These are phyloP conservation scores for Ennomos fuscantarius DNA, from an alignment of 2,888 invertebrate species.

Conservation along the genomic window DNA sequence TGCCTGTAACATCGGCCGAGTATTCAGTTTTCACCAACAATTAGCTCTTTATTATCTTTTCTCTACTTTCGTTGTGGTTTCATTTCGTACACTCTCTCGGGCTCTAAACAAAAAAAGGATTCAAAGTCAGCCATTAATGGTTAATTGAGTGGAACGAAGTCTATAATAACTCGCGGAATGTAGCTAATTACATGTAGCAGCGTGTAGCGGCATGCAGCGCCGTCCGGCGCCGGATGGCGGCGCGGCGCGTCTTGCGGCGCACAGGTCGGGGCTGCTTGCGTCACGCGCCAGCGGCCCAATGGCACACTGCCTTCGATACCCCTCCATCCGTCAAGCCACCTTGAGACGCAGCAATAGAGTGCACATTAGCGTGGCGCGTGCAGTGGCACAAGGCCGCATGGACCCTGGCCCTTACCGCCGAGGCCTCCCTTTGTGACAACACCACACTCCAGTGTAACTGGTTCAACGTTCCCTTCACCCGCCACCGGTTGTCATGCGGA, in stretches of 20 bases:
- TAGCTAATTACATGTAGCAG: too few relatives aligned
- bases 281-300: constrained; percentile 27
- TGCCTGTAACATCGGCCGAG: too few relatives aligned
- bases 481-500: constrained; percentile 1
- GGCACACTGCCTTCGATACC: constrained; percentile 29
- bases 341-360: constrained; percentile 1
- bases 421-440: constrained; percentile 24
- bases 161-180: too few relatives aligned
- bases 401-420: constrained; percentile 28
- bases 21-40: too few relatives aligned
- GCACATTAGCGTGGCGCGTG: constrained; percentile 5
- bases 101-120: too few relatives aligned
- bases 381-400: constrained; percentile 28
- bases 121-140: too few relatives aligned
- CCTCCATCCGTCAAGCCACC: constrained; percentile 5
- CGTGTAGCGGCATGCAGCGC: too few relatives aligned
- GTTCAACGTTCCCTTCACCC: background rate
- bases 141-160: too few relatives aligned
- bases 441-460: background rate
- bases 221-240: too few relatives aligned
- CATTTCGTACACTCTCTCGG: too few relatives aligned
- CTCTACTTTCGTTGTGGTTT: too few relatives aligned
- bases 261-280: constrained; percentile 6
- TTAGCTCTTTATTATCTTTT: too few relatives aligned
- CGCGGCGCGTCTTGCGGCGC: constrained; percentile 1